Percentiles rank a stretch among this genome's conserved stretches.
phyloP scores from a whole-genome alignment of 2,888 invertebrate species.

The Callosobruchus maculatus region DNA sequence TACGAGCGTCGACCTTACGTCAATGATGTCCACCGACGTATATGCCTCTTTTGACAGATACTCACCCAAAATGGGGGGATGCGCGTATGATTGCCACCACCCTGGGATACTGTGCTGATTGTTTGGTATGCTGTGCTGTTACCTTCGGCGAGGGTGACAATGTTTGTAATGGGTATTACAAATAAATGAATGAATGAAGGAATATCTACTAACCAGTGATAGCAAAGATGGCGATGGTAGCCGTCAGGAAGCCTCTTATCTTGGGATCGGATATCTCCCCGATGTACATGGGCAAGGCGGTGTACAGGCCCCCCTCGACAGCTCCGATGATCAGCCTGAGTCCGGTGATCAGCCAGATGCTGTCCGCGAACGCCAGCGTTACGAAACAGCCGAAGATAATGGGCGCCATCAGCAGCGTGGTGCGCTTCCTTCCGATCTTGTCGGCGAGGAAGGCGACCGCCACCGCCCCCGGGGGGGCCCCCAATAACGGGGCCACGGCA shows the following conservation, averaged over 20 bases:
- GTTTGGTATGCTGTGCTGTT: too few species aligned
- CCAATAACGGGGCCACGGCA: conserved; percentile 62
- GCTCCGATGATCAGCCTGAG: conserved; percentile 49
- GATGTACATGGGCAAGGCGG: conserved; percentile 56
- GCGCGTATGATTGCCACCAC: too few species aligned
- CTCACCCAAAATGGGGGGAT: too few species aligned
- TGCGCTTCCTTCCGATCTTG: conserved; percentile 59
- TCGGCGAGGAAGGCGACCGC: conserved; percentile 62
- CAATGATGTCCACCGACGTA: too few species aligned
- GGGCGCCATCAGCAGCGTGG: conserved; percentile 37
- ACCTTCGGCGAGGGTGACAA: too few species aligned
- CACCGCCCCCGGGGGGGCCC: conserved; percentile 61
- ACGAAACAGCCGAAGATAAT: conserved; percentile 59
- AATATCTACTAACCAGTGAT: conserved; percentile 37
- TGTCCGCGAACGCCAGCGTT: conserved; percentile 57
- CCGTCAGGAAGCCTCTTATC: conserved; percentile 58
- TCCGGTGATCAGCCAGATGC: conserved; percentile 55
- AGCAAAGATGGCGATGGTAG: conserved; percentile 57
- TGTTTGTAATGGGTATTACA: too few species aligned
- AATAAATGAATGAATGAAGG: too few species aligned
- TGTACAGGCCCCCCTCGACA: conserved; percentile 48
- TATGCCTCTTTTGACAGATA: too few species aligned
- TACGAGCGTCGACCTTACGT: too few species aligned
- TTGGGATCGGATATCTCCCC: conserved; percentile 58
- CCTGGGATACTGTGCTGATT: too few species aligned